Evolutionary conservation across 2,888 invertebrate genomes (phyloP).

Genomic region (Dastarcus helophoroides): DNA sequence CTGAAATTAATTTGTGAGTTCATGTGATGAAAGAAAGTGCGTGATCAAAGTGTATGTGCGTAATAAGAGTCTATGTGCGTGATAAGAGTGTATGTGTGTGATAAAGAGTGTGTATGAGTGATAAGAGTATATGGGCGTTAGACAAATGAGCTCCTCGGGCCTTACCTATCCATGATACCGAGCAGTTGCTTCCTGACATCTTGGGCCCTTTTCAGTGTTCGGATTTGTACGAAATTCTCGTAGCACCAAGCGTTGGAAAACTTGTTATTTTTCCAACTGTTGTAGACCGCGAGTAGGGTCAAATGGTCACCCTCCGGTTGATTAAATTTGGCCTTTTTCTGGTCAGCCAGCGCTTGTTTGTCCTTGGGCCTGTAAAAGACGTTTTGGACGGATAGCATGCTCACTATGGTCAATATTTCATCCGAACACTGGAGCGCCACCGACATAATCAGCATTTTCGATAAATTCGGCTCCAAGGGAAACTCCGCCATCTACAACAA

Average conservation of each 20-base stretch:
- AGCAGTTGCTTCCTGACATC: slow-evolving; percentile 96
- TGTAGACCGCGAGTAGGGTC: slow-evolving; percentile 94
- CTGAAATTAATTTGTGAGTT: too few relatives aligned
- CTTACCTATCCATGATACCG: slow-evolving; percentile 89
- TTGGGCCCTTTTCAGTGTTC: slow-evolving; percentile 92
- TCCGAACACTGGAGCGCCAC: slow-evolving; percentile 96
- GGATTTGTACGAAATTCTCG: slow-evolving; percentile 96
- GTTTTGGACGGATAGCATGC: slow-evolving; percentile 98
- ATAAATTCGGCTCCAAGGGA: slow-evolving; percentile 93
- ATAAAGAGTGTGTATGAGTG: too few relatives aligned
- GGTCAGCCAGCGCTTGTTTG: slow-evolving; percentile 93
- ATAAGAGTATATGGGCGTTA: too few relatives aligned
- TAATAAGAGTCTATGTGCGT: too few relatives aligned
- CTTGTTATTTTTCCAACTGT: slow-evolving; percentile 98
- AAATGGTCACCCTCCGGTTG: slow-evolving; percentile 98
- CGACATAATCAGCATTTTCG: slow-evolving; percentile 99
- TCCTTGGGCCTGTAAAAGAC: slow-evolving; percentile 94
- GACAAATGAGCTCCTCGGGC: too few relatives aligned
- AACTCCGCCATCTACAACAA: slow-evolving; percentile 93
- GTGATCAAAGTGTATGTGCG: too few relatives aligned
- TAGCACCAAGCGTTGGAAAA: slow-evolving; percentile 99
- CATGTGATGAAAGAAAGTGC: too few relatives aligned
- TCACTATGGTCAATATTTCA: slow-evolving; percentile 95
- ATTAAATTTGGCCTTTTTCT: slow-evolving; percentile 98
- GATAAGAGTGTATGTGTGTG: too few relatives aligned